Base-by-base conservation (phyloP, 2,113 vertebrate genomes). In the Ploceus nigricollis region DNA sequence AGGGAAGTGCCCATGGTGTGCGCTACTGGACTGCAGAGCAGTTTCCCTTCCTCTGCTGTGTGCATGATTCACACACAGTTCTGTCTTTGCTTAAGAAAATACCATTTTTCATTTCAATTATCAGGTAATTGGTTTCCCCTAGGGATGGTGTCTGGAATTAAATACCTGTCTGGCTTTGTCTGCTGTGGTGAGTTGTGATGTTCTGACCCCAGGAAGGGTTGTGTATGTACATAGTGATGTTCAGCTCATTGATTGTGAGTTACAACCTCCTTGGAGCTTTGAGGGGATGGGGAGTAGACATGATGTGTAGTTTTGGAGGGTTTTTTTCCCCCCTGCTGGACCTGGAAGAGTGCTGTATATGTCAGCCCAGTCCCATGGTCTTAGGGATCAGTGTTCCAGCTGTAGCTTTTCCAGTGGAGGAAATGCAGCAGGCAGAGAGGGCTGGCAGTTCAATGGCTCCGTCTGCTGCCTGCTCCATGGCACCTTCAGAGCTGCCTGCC, bases 1-100 rank as follows among this genome's bases (percentile, higher is more conserved):
- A 24, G 57, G 51, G 63, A 35, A 13, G 16, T 3, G 3, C 39
- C 57, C 0, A 0, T 7, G 39, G 7, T 10, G 25, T 39, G 7
- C 33, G 45, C 28, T 44, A 44, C 42, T 22, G 10, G 68, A 13
- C 24, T 68, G 61, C 84, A 65, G 61, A 57, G 44, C 60, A 2
- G 0, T 25, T 72, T 31, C 13, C 17, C 11, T 23, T 90, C 18
- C 18, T 69, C 63, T 61, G 50, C 53, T 0, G 0, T 35, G 14
- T 30, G 25, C 1, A 0, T 31, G 48, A 28, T 69, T 77, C 30
- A 57, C 33, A 57, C 57, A 42, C 57, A 39, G 53, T 45, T 80
- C 66, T 65, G 2, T 27, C 54, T 87, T 71, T 85, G 48, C 57
- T 53, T 69, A 35, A 82, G 37, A 85, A 93, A 79, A 60, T 40